Evolutionary conservation across 2,113 vertebrate species (phyloP), one percentile per base, ranked within the genome.

Genomic region (Saimiri boliviensis): DNA sequence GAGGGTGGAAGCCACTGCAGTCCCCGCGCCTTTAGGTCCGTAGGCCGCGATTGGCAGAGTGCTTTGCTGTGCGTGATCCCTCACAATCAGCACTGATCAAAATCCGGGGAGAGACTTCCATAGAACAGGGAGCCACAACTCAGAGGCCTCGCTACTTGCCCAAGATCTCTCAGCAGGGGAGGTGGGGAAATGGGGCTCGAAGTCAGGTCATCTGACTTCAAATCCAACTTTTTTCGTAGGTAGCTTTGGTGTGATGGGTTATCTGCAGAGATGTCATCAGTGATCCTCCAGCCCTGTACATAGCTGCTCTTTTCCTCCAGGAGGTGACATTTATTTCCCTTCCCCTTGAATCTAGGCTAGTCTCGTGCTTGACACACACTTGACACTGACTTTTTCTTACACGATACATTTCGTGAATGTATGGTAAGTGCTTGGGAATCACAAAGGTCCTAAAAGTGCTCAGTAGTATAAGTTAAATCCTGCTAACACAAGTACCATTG

Each of bases 401-500:
- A 35, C 42, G 35, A 30, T 76, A 91, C 94, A 79, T 96, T 93
- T 97, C 94, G 35, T 70, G 40, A 94, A 94, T n/a, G 91, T 87
- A 81, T 74, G 58, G 90, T 95, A 97, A 97, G 87, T 95, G 77
- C 95, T 81, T 86, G 80, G 87, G 91, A 94, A 95, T 95, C 87
- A 97, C 88, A 94, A 81, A 95, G 89, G 93, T 95, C 89, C 92
- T 89, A 0, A 94, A 80, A 93, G 71, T 66, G 95, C 90, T 92
- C 82, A 2, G n/a, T 87, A 93, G 97, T 93, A 94, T 89, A 94
- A 96, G 91, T 97, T 88, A 94, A 94, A 86, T 90, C 85, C 88
- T 23, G 52, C 91, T 96, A 97, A 56, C 1, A 37, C 83, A 92
- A 97, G 85, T 86, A 84, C 81, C 66, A 66, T 9, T 73, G 87